Percentiles rank a stretch among this genome's conserved stretches.
Evolutionary conservation across 2,113 vertebrate genomes (phyloP).

Genomic region (Hippolais icterina): DNA sequence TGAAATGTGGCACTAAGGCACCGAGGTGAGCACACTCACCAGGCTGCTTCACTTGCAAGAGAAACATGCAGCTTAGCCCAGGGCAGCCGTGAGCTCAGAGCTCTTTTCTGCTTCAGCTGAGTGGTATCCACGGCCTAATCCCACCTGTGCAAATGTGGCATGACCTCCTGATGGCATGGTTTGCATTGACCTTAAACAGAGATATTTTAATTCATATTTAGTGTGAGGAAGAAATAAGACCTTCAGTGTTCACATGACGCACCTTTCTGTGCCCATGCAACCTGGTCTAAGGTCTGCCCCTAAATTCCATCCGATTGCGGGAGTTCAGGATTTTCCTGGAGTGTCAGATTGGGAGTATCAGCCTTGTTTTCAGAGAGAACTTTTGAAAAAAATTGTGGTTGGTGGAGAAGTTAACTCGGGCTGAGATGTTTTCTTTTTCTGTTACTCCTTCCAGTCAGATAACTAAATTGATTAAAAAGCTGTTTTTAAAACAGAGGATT

Average conservation of each 20-base stretch:
- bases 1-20: background rate
- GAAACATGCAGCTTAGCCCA: background rate
- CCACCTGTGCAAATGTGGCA: background rate
- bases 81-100: background rate
- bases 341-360: background rate
- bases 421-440: slow-evolving; percentile 49
- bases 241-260: background rate
- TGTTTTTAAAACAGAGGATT: slow-evolving; percentile 68
- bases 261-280: background rate
- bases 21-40: background rate
- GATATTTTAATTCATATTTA: background rate
- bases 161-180: background rate
- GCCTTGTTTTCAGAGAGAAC: background rate
- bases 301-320: background rate
- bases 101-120: background rate
- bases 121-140: background rate
- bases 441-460: slow-evolving; percentile 57
- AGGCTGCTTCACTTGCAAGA: background rate
- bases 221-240: background rate
- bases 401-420: slow-evolving; percentile 16
- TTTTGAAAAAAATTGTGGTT: slow-evolving; percentile 34
- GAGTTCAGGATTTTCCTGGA: background rate
- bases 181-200: background rate
- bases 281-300: background rate
- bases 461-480: slow-evolving; percentile 41